Conservation (phyloP, 2,797 vertebrate species). For the Liparis tanakae region DNA sequence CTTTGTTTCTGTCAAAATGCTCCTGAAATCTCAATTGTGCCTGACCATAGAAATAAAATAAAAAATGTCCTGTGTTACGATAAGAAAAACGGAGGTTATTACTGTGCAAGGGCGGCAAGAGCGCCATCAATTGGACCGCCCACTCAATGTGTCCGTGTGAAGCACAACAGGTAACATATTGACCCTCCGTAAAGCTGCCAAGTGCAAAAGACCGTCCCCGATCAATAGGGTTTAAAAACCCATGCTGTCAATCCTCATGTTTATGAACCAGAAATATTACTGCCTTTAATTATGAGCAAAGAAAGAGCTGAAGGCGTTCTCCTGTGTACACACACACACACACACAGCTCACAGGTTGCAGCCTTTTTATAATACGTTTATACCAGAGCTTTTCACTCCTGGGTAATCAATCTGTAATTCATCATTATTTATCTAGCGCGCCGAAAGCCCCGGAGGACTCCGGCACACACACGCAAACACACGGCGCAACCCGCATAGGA, state of each 20-base stretch:
- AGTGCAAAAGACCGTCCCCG: constrained; percentile 43
- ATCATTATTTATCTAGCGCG: constrained; percentile 76
- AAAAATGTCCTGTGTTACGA: no score
- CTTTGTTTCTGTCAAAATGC: constrained; percentile 33
- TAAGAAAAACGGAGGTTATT: constrained; percentile 50
- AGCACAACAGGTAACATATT: constrained; percentile 59
- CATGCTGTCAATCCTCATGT: constrained; percentile 60
- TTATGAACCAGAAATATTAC: constrained; percentile 71
- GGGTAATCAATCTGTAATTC: constrained; percentile 82
- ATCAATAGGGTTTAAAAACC: constrained; percentile 69
- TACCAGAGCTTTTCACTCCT: constrained; percentile 72
- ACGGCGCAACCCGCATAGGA: constrained; percentile 2
- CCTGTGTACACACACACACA: constrained; percentile 24
- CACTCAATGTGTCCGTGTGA: constrained; percentile 43
- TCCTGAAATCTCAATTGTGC: constrained; percentile 31
- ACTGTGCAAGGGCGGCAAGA: constrained; percentile 48
- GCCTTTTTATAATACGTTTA: constrained; percentile 73
- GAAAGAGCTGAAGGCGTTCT: constrained; percentile 42
- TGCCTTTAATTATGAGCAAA: constrained; percentile 67
- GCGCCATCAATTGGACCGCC: constrained; percentile 48
- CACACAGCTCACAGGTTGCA: constrained; percentile 57
- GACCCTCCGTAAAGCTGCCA: constrained; percentile 32
- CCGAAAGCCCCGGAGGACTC: constrained; percentile 62
- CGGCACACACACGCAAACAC: constrained; percentile 19
- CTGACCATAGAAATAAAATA: constrained; percentile 6